phyloP scores from a whole-genome alignment of 2,113 vertebrate genomes.

The Cichladusa arquata region DNA sequence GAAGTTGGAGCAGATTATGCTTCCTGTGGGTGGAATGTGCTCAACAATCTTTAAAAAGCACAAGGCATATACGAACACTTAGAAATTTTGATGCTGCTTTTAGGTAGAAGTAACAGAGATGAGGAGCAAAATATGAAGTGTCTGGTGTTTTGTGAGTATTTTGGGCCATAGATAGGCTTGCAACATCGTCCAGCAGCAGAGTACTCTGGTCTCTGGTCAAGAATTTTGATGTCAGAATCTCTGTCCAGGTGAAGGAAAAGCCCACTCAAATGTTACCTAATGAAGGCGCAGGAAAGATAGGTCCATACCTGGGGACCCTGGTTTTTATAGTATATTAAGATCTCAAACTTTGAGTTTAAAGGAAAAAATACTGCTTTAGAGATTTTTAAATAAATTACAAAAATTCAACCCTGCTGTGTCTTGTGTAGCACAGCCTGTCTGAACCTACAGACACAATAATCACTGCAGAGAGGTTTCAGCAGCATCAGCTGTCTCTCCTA shows the following conservation, averaged over 20 bases:
- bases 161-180: neutral
- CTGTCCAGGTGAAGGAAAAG: neutral
- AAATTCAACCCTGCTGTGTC: neutral
- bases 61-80: rapidly evolving
- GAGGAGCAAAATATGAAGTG: neutral
- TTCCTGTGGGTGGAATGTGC: neutral
- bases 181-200: neutral
- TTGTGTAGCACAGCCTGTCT: neutral
- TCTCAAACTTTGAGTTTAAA: neutral
- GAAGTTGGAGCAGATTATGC: neutral
- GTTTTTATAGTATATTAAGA: neutral
- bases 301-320: neutral
- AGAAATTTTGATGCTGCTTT: neutral
- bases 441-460: neutral
- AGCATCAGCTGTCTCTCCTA: neutral
- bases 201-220: neutral
- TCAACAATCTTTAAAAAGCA: neutral
- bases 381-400: neutral
- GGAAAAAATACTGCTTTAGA: neutral
- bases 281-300: neutral
- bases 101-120: neutral
- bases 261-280: neutral
- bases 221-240: neutral
- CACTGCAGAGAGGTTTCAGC: neutral
- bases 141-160: neutral